These are phyloP conservation scores for Acridotheres tristis DNA, from an alignment of 2,797 vertebrate species.

Conservation along the genomic window DNA sequence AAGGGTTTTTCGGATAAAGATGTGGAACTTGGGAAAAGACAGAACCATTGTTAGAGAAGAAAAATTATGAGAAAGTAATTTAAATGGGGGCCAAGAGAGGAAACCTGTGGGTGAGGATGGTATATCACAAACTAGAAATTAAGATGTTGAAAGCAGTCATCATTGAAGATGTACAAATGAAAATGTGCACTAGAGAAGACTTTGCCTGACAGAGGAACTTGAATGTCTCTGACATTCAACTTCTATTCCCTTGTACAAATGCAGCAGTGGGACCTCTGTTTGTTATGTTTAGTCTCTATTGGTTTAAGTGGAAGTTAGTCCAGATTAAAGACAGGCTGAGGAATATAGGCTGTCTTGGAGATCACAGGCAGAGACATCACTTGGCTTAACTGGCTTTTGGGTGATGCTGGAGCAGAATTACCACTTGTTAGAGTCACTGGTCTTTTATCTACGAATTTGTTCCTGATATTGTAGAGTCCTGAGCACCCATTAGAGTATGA, in stretches of 20 bases:
- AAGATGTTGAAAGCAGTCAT: not conserved
- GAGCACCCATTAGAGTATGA: not conserved
- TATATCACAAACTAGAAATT: not conserved
- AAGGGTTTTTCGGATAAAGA: not conserved
- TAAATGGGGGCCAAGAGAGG: not conserved
- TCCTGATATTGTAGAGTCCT: not conserved
- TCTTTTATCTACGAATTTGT: not conserved
- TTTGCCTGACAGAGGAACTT: not conserved
- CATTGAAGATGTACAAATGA: not conserved
- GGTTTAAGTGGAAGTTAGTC: not conserved
- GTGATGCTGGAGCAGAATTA: not conserved
- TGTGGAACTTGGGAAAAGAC: not conserved
- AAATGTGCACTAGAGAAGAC: not conserved
- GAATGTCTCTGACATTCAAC: not conserved
- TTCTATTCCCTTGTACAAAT: not conserved
- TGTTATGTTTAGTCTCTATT: not conserved
- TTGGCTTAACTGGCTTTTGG: not conserved
- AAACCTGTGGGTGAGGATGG: not conserved
- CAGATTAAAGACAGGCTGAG: not conserved
- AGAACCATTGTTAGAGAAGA: not conserved
- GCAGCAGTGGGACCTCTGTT: not conserved
- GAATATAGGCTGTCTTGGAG: not conserved
- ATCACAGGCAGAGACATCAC: not conserved
- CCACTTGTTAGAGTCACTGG: not conserved
- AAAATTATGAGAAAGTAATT: not conserved